Conservation (phyloP, 2,888 invertebrate species). For the Brachynemurus nebulosus region DNA sequence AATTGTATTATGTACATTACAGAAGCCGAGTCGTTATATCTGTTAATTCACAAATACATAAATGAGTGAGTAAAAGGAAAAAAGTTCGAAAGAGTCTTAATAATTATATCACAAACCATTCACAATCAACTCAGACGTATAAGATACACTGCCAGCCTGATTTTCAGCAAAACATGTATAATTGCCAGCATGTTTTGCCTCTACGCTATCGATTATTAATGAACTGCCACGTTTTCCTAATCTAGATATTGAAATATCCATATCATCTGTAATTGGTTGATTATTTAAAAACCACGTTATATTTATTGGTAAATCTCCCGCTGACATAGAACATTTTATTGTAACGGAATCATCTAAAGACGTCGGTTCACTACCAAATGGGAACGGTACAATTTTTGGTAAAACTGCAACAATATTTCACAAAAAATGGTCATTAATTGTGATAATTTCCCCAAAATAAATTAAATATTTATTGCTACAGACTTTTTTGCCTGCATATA, state of each 20-base stretch:
- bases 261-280: constrained; percentile 34
- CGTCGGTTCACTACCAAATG: constrained; percentile 46
- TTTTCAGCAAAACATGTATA: constrained; percentile 65
- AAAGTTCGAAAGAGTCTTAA: background rate
- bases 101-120: constrained; percentile 42
- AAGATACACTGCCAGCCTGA: constrained; percentile 51
- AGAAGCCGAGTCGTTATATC: too few species aligned
- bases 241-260: constrained; percentile 38
- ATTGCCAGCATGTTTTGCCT: constrained; percentile 56
- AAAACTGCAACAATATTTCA: constrained; percentile 39
- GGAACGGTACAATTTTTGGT: constrained; percentile 49
- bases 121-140: constrained; percentile 55
- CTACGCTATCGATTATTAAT: constrained; percentile 53
- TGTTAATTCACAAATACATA: background rate
- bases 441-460: background rate
- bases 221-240: constrained; percentile 37
- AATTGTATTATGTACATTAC: too few species aligned
- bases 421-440: too few species aligned
- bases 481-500: too few species aligned
- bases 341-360: constrained; percentile 28
- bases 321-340: constrained; percentile 35
- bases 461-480: too few species aligned
- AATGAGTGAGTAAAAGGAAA: background rate
- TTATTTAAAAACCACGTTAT: constrained; percentile 46
- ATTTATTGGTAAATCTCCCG: constrained; percentile 44